These are phyloP conservation scores for Hozukius guyotensis DNA, from an alignment of 2,797 vertebrate species.

Conservation along the genomic window DNA sequence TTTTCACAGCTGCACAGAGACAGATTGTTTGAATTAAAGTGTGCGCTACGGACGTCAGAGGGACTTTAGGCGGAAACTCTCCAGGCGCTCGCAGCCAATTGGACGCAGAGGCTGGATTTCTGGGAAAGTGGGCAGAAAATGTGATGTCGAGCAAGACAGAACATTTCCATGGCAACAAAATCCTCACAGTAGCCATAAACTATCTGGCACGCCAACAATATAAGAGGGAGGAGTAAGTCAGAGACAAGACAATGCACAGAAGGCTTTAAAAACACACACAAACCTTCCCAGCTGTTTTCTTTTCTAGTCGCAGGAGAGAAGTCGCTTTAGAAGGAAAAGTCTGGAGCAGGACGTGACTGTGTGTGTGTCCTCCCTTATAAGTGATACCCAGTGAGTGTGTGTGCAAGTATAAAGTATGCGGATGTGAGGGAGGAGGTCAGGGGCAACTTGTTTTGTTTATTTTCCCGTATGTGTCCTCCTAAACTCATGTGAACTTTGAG, in stretches of 20 bases:
- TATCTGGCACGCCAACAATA: slow-evolving; percentile 33
- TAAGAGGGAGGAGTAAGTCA: slow-evolving; percentile 1
- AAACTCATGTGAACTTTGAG: slow-evolving; percentile 1
- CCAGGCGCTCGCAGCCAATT: slow-evolving; percentile 53
- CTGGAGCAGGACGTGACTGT: slow-evolving; percentile 14
- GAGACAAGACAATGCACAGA: slow-evolving; percentile 21
- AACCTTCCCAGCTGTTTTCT: not conserved
- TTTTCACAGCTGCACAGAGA: slow-evolving; percentile 65
- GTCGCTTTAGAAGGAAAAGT: slow-evolving; percentile 23
- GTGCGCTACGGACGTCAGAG: slow-evolving; percentile 68
- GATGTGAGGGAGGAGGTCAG: slow-evolving; percentile 51
- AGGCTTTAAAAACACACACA: not conserved
- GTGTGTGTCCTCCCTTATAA: slow-evolving; percentile 38
- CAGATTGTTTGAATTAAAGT: slow-evolving; percentile 77
- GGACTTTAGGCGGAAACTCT: slow-evolving; percentile 68
- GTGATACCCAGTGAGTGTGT: not conserved
- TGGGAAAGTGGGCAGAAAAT: slow-evolving; percentile 63
- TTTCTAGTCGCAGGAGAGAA: not conserved
- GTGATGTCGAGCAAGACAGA: slow-evolving; percentile 59
- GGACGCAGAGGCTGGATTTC: slow-evolving; percentile 60
- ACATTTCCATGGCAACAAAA: slow-evolving; percentile 71
- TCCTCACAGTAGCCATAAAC: slow-evolving; percentile 62
- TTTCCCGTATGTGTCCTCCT: not conserved
- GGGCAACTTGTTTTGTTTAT: slow-evolving; percentile 38
- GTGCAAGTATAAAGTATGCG: slow-evolving; percentile 14